Percentiles rank a stretch among this genome's conserved stretches.
Evolutionary conservation across 1,140 invertebrate genomes (phyloP).

Genomic region (Brachionus paranguensis): DNA sequence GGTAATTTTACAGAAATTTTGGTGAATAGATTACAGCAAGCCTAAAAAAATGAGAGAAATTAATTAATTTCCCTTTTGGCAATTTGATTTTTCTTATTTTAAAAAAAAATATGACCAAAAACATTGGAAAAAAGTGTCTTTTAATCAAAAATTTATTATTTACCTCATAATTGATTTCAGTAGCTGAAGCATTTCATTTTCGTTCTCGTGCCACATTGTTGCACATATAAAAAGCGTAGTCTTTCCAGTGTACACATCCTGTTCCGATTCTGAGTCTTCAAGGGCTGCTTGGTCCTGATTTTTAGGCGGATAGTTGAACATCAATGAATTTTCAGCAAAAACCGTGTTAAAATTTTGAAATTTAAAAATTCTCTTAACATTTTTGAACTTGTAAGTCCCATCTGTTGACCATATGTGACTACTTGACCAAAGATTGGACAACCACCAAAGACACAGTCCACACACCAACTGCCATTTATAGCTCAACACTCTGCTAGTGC

Average conservation of each 20-base stretch:
- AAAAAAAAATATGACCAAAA: no score
- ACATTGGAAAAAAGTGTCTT: no score
- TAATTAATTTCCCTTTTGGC: no score
- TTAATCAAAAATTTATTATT: neutral
- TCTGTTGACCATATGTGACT: conserved; percentile 96
- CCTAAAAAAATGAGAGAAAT: neutral
- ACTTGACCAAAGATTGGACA: conserved; percentile 89
- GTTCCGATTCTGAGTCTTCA: conserved; percentile 57
- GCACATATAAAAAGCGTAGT: conserved; percentile 48
- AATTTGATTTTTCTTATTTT: no score
- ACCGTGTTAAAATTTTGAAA: neutral
- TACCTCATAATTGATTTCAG: conserved; percentile 52
- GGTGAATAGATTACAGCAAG: no score
- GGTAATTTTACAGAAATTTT: no score
- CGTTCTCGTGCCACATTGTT: conserved; percentile 54
- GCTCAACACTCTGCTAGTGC: neutral
- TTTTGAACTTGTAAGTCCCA: conserved; percentile 59
- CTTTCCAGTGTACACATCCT: neutral
- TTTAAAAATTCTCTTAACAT: conserved; percentile 32
- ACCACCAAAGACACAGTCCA: conserved; percentile 71
- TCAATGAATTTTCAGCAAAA: conserved; percentile 25
- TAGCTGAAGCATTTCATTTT: conserved; percentile 52
- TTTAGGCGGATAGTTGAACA: neutral
- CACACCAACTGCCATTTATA: conserved; percentile 42
- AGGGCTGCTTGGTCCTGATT: conserved; percentile 65